Conservation (phyloP, 2,113 vertebrate species). For the Gavia stellata region DNA sequence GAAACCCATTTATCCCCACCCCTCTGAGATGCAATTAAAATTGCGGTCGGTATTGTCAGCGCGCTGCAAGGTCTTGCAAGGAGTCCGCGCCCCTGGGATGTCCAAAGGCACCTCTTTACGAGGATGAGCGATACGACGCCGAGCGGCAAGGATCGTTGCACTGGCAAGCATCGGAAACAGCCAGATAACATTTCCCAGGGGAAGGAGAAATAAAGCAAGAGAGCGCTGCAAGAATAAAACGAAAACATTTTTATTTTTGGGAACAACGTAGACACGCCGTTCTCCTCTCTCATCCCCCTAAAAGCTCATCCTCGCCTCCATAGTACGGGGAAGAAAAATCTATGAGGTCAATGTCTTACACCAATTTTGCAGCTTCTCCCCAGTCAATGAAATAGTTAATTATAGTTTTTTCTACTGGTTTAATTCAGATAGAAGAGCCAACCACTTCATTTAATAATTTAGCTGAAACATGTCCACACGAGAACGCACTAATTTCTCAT, state of each 20-base stretch:
- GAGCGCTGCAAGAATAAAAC: not conserved
- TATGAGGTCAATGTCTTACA: not conserved
- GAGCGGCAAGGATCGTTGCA: not conserved
- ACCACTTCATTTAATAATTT: conserved; percentile 68
- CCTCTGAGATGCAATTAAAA: not conserved
- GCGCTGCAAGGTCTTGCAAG: not conserved
- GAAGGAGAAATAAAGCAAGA: not conserved
- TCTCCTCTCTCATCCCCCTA: not conserved
- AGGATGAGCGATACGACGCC: rapidly evolving
- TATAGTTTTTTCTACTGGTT: conserved; percentile 50
- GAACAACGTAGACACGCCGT: not conserved
- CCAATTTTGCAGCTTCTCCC: conserved; percentile 1
- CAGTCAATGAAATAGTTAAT: conserved; percentile 65
- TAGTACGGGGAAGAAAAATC: not conserved
- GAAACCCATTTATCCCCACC: not conserved
- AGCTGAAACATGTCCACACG: conserved; percentile 25
- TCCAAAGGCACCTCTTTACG: not conserved
- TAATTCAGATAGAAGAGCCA: conserved; percentile 49
- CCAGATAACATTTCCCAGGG: not conserved
- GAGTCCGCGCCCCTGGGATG: not conserved
- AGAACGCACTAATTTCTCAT: conserved; percentile 62
- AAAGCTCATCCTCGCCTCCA: not conserved
- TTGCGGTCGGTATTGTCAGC: rapidly evolving
- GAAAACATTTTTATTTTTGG: not conserved
- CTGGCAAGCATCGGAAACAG: not conserved